phyloP scores from a whole-genome alignment of 2,797 vertebrate genomes.

The Acrocephalus scirpaceus region DNA sequence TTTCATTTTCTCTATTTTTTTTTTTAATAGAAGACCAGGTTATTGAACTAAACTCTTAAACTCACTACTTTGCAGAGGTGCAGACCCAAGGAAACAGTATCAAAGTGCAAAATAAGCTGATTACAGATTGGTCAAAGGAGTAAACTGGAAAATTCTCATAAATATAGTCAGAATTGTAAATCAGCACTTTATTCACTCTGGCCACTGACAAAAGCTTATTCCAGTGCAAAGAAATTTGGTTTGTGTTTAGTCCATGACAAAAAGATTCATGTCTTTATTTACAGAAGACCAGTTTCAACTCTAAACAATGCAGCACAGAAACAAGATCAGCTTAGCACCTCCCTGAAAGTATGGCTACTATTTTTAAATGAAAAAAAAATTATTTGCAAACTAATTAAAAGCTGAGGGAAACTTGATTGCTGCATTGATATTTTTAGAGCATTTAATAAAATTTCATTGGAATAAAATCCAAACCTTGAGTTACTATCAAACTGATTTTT shows the following conservation, averaged over 20 bases:
- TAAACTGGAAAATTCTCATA: not conserved
- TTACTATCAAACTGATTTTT: not conserved
- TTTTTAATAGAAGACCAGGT: not conserved
- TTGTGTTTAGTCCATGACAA: not conserved
- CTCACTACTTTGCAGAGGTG: not conserved
- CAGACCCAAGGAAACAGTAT: not conserved
- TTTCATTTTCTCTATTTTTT: not conserved
- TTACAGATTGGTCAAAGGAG: not conserved
- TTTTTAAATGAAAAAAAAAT: not conserved
- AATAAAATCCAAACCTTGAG: not conserved
- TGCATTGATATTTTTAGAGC: not conserved
- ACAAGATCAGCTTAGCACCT: not conserved
- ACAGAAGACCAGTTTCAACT: not conserved
- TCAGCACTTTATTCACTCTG: not conserved
- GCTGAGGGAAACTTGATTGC: not conserved
- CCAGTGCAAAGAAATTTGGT: not conserved
- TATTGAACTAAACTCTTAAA: not conserved
- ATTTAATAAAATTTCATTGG: not conserved
- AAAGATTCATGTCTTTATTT: not conserved
- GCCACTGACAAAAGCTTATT: not conserved
- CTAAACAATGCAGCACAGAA: not conserved
- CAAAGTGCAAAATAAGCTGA: not conserved
- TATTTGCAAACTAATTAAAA: not conserved
- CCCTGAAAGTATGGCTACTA: not conserved
- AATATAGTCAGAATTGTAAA: not conserved